Conservation (phyloP, 2,888 invertebrate genomes). For the Zaprionus obscuricornis region DNA sequence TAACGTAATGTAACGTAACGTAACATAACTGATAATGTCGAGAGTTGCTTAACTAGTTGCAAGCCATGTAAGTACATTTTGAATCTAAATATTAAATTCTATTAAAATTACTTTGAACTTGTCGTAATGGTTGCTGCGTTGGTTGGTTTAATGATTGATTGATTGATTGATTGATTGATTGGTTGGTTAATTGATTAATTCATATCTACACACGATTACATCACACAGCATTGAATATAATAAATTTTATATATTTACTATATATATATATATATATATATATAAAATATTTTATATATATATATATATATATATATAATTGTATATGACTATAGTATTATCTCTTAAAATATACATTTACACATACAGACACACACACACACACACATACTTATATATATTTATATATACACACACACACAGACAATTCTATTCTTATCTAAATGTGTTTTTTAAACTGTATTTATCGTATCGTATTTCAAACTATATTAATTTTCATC, state of each 20-base stretch:
- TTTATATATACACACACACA: conserved; percentile 15
- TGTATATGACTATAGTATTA: conserved; percentile 44
- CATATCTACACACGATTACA: conserved; percentile 63
- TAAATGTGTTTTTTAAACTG: conserved; percentile 70
- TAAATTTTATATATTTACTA: conserved; percentile 8
- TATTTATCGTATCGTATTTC: conserved; percentile 43
- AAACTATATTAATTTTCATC: conserved; percentile 19
- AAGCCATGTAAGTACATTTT: conserved; percentile 82
- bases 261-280: conserved; percentile 28
- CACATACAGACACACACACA: conserved; percentile 16
- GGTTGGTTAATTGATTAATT: conserved; percentile 75
- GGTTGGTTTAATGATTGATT: conserved; percentile 75
- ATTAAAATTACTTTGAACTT: conserved; percentile 80
- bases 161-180: conserved; percentile 73
- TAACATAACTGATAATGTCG: too few species aligned
- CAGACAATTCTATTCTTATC: conserved; percentile 43
- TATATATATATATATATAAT: conserved; percentile 42
- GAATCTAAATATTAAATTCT: conserved; percentile 73
- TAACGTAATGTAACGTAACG: conserved; percentile 41
- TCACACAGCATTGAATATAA: conserved; percentile 50
- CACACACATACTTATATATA: conserved; percentile 6
- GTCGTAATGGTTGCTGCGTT: conserved; percentile 83
- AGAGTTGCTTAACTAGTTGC: conserved; percentile 63
- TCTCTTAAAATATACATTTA: conserved; percentile 20
- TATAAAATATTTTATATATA: conserved; percentile 40